Percentiles rank a stretch among this genome's conserved stretches.
Conservation (phyloP, 2,797 vertebrate species). For the Rhinogobio ventralis region DNA sequence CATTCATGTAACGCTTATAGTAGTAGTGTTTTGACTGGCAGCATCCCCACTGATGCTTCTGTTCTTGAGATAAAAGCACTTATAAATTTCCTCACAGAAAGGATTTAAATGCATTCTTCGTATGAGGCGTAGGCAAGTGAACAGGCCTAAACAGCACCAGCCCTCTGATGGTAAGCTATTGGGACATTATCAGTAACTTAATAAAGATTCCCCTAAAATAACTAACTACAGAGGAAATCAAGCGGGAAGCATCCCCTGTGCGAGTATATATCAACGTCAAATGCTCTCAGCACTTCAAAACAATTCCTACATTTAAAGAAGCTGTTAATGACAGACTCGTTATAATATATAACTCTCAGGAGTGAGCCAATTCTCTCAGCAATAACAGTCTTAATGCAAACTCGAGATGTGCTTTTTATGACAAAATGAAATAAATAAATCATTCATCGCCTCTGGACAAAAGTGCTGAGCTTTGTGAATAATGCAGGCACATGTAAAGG, state of each 20-base stretch:
- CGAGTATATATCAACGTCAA: slow-evolving; percentile 2
- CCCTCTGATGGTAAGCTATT: neutral
- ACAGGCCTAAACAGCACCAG: slow-evolving; percentile 1
- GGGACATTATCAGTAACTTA: slow-evolving; percentile 33
- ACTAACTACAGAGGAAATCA: slow-evolving; percentile 16
- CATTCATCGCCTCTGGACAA: slow-evolving; percentile 57
- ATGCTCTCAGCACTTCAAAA: slow-evolving; percentile 39
- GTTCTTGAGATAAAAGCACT: slow-evolving; percentile 14
- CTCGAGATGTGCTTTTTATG: slow-evolving; percentile 47
- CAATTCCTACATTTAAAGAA: slow-evolving; percentile 46
- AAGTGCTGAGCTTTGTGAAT: slow-evolving; percentile 57
- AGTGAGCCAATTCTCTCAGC: slow-evolving; percentile 39
- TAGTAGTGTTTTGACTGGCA: slow-evolving; percentile 14
- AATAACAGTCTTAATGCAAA: slow-evolving; percentile 48
- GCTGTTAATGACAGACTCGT: slow-evolving; percentile 44
- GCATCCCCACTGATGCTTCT: neutral
- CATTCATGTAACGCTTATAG: slow-evolving; percentile 1
- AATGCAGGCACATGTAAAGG: slow-evolving; percentile 61
- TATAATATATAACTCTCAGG: slow-evolving; percentile 36
- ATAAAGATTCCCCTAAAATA: slow-evolving; percentile 36
- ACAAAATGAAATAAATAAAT: slow-evolving; percentile 62
- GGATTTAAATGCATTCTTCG: slow-evolving; percentile 30
- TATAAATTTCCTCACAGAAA: slow-evolving; percentile 12
- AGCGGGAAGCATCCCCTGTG: slow-evolving; percentile 30
- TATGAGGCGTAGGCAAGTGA: neutral